Evolutionary conservation across 2,113 vertebrate genomes (phyloP).

Genomic region (Ciconia stormi): DNA sequence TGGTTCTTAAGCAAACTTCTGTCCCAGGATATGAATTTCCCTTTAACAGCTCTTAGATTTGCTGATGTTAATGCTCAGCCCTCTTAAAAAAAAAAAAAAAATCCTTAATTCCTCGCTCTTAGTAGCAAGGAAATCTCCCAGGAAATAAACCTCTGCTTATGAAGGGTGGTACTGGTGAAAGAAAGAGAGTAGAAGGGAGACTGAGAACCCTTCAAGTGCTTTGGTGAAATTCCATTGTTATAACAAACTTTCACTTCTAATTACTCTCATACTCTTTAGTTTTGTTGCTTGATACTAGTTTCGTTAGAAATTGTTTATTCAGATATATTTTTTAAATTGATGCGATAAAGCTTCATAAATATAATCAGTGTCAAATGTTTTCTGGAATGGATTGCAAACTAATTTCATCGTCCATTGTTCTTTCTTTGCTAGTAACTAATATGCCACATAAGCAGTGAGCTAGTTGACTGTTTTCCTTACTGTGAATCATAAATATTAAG

Average conservation of each 20-base stretch:
- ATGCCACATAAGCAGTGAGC: not conserved
- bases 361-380: not conserved
- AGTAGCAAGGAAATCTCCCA: not conserved
- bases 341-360: not conserved
- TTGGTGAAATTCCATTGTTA: not conserved
- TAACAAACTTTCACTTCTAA: not conserved
- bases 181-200: not conserved
- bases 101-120: not conserved
- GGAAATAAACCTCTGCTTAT: not conserved
- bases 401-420: not conserved
- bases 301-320: not conserved
- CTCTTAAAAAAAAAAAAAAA: not conserved
- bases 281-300: not conserved
- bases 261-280: not conserved
- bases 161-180: not conserved
- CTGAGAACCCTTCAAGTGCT: not conserved
- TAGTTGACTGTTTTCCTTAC: not conserved
- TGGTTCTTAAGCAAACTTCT: not conserved
- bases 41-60: not conserved
- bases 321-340: not conserved
- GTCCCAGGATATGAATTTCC: not conserved
- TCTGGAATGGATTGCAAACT: not conserved
- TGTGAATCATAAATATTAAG: not conserved
- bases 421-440: not conserved
- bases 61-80: not conserved